Evolutionary conservation across 2,797 vertebrate species (phyloP), one percentile per base, ranked within the genome.

Genomic region (Eremophila alpestris): DNA sequence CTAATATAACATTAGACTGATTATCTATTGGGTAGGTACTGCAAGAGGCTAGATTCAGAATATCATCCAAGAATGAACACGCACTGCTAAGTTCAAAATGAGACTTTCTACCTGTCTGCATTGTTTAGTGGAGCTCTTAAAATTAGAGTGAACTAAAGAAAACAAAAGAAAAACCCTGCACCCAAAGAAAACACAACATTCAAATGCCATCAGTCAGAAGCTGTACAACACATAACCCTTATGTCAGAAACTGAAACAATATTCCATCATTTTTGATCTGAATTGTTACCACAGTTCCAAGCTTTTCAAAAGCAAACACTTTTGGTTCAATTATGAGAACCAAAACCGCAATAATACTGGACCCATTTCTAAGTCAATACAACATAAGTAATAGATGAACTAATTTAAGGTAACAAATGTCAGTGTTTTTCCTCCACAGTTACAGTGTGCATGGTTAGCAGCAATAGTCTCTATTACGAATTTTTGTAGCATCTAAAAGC

Each of bases 141-240:
- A 79, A 87, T 24, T 26, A 62, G 32, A 76, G 12, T 26, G 22
- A 89, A 38, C 17, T 30, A 46, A 60, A 73, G 10, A 22, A 9
- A 52, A 49, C 14, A 24, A 36, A 36, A 49, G 27, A 17, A 30
- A 54, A 32, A 32, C 4, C 1, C 6, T 5, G 2, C 21, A 10
- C 6, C 1, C 7, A 5, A 32, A 67, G 41, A 73, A 30, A 5
- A 2, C 1, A 0, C 15, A 63, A 7, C 0, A 0, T 51, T 85
- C 51, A 69, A 87, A 74, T 40, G 68, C 9, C 11, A 23, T 41
- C 71, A 63, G 45, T 64, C 56, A 87, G 56, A 92, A 80, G 41
- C 32, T 68, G 27, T 65, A 52, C 15, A 69, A 62, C 9, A 65
- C 30, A 40, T 16, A 45, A 83, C 43, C 18, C 21, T 67, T 79